phyloP scores from a whole-genome alignment of 2,797 vertebrate genomes.

The Forpus xanthops region DNA sequence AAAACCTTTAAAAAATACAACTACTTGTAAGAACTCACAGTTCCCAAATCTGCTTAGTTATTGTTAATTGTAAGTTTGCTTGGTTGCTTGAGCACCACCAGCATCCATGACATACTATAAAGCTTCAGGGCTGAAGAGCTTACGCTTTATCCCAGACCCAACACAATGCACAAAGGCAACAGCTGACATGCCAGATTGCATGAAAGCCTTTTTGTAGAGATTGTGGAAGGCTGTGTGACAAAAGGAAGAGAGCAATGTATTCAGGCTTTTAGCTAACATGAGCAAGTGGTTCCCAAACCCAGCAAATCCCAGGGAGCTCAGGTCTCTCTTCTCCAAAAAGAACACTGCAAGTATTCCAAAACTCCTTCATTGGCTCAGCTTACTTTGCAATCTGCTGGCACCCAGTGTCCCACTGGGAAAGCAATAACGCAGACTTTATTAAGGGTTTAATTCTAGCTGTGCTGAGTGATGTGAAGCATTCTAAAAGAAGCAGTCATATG shows the following conservation, averaged over 20 bases:
- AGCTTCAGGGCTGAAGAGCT: conserved; percentile 29
- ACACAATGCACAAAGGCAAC: conserved; percentile 57
- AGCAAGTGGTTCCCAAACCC: not conserved
- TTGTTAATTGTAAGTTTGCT: not conserved
- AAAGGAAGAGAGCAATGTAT: not conserved
- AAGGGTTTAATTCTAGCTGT: not conserved
- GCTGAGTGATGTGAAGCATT: not conserved
- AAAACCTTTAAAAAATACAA: not conserved
- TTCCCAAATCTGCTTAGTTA: not conserved
- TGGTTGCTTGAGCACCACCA: conserved; percentile 10
- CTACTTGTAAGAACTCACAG: not conserved
- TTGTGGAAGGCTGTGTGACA: not conserved
- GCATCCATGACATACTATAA: not conserved
- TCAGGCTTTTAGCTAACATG: not conserved
- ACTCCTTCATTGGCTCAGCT: not conserved
- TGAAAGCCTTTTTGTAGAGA: conserved; percentile 34
- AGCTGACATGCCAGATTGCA: conserved; percentile 42
- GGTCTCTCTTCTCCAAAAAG: not conserved
- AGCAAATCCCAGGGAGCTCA: not conserved
- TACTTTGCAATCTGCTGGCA: not conserved
- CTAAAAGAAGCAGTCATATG: not conserved
- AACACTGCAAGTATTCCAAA: not conserved
- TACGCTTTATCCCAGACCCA: not conserved
- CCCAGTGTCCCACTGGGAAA: not conserved
- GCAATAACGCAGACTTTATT: not conserved